Conservation (phyloP, 92 coral and sea anemone genomes). For the Parazoanthus atlanticus region DNA sequence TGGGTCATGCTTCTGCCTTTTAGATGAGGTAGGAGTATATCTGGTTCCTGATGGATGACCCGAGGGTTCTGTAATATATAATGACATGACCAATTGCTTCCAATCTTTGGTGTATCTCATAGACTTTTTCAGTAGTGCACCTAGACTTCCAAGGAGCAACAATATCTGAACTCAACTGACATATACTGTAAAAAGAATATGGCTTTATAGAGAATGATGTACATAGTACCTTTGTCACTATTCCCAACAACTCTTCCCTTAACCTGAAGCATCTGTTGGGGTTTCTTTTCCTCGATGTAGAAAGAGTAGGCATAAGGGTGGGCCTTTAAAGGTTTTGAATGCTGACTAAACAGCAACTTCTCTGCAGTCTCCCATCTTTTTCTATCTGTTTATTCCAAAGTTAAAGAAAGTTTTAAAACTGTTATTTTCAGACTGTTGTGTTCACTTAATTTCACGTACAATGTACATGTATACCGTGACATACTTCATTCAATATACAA, state of each 20-base stretch:
- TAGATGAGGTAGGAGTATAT: background rate
- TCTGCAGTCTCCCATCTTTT: slow-evolving; percentile 80
- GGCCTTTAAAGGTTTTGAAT: slow-evolving; percentile 60
- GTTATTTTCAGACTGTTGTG: too few species aligned
- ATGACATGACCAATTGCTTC: too few species aligned
- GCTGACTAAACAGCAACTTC: slow-evolving; percentile 59
- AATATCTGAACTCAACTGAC: background rate
- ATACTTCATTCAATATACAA: too few species aligned
- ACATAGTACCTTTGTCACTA: too few species aligned
- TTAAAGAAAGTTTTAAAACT: background rate
- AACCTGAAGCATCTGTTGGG: background rate
- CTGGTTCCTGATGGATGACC: background rate
- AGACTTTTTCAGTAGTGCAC: background rate
- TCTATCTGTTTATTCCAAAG: slow-evolving; percentile 50
- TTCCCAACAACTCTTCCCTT: background rate
- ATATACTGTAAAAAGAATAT: background rate
- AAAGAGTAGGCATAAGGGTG: slow-evolving; percentile 57
- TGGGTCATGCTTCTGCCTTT: background rate
- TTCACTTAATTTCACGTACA: too few species aligned
- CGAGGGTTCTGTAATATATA: background rate
- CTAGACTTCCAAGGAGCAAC: background rate
- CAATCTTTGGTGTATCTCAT: background rate
- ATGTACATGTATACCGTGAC: too few species aligned
- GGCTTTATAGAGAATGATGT: background rate
- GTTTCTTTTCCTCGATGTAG: slow-evolving; percentile 67